A percentile compares a stretch with the other conserved stretches of the same genome.
Conservation (phyloP, 2,113 vertebrate genomes). For the Lamprologus lemairii region DNA sequence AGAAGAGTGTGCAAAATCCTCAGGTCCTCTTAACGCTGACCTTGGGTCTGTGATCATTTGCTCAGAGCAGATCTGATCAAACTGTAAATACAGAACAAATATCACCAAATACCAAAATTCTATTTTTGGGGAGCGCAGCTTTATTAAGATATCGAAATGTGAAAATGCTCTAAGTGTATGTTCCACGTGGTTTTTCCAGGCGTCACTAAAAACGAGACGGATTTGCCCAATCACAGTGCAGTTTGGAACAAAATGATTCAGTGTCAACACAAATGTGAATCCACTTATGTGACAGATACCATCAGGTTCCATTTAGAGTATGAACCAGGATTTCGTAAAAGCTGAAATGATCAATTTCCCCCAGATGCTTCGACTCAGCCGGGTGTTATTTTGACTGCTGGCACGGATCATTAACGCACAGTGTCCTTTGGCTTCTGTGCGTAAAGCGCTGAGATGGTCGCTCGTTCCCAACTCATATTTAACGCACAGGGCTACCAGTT, state of each 20-base stretch:
- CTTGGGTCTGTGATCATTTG: neutral
- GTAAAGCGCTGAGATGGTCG: neutral
- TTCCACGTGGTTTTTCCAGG: neutral
- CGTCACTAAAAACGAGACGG: neutral
- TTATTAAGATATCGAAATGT: neutral
- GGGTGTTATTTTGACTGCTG: neutral
- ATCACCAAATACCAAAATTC: neutral
- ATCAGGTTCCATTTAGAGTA: neutral
- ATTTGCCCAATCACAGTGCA: neutral
- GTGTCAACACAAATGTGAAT: neutral
- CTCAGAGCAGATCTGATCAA: neutral
- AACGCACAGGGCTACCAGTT: neutral
- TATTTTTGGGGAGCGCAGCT: neutral
- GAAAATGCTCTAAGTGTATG: neutral
- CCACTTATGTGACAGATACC: neutral
- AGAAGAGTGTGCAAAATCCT: neutral
- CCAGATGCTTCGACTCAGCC: neutral
- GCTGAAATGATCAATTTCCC: neutral
- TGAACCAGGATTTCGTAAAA: neutral
- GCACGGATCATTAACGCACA: neutral
- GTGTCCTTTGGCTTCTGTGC: neutral
- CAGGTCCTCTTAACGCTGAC: neutral
- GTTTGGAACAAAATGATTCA: neutral
- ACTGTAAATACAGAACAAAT: neutral
- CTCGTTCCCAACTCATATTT: neutral